Percentiles rank a stretch among this genome's conserved stretches.
Evolutionary conservation across 1,140 invertebrate species (phyloP).

Genomic region (Camponotus vicinus): DNA sequence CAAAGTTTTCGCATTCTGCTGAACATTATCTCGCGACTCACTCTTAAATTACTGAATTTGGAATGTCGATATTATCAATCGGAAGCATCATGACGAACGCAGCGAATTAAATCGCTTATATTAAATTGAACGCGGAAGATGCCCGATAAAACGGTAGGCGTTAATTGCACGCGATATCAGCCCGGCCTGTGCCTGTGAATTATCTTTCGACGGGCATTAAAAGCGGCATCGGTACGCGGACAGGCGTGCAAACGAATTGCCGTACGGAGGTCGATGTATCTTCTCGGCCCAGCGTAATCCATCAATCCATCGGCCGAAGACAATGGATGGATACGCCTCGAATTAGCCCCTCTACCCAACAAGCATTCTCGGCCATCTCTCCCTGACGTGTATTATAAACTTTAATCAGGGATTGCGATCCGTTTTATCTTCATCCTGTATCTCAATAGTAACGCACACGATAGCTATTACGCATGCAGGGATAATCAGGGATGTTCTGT

Average conservation of each 20-base stretch:
- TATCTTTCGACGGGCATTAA: conserved; percentile 57
- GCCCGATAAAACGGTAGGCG: neutral
- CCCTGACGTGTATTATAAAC: conserved; percentile 7
- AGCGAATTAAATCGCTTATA: neutral
- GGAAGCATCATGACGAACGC: neutral
- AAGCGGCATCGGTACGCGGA: conserved; percentile 4
- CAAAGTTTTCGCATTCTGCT: neutral
- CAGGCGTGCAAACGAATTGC: conserved; percentile 15
- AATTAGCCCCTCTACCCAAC: neutral
- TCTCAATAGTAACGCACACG: neutral
- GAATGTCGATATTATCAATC: neutral
- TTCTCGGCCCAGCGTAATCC: conserved; percentile 32
- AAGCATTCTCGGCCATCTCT: neutral
- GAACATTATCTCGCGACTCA: neutral
- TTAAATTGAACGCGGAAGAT: conserved; percentile 41
- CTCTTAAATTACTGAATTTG: neutral
- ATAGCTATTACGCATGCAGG: neutral
- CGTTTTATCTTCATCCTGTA: neutral
- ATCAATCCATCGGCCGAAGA: conserved; percentile 49
- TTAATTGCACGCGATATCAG: conserved; percentile 57
- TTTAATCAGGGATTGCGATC: conserved; percentile 5
- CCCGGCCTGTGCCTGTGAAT: conserved; percentile 34
- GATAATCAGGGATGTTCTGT: neutral
- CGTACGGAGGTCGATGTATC: conserved; percentile 40
- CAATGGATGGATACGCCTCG: conserved; percentile 46